These are phyloP conservation scores for Chirona hameri DNA, from an alignment of 2,888 invertebrate species.

Conservation along the genomic window DNA sequence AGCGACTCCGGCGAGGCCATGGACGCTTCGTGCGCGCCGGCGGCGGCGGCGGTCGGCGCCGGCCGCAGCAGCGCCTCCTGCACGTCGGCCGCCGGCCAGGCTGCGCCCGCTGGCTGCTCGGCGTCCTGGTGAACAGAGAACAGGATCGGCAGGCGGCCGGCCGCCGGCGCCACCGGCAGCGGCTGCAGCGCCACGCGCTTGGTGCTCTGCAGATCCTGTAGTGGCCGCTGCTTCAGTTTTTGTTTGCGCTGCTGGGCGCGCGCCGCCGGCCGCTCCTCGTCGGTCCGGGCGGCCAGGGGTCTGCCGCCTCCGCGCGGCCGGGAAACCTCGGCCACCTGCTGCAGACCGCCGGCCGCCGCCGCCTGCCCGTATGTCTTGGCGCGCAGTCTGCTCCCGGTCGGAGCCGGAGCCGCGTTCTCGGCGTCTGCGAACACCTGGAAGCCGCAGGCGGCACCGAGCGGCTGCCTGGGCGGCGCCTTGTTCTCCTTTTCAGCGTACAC, in stretches of 20 bases:
- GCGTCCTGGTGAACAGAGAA: too few species aligned
- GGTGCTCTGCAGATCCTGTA: conserved; percentile 22
- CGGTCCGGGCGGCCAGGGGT: not conserved
- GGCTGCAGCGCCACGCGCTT: conserved; percentile 27
- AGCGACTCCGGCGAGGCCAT: conserved; percentile 23
- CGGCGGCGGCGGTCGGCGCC: not conserved
- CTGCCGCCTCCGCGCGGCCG: too few species aligned
- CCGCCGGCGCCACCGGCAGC: not conserved
- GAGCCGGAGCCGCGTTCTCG: too few species aligned
- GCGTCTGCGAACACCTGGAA: not conserved
- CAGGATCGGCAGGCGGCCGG: not conserved
- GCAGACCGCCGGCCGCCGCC: too few species aligned
- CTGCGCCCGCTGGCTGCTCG: not conserved
- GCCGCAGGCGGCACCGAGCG: not conserved
- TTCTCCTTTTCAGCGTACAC: not conserved
- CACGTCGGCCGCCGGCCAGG: not conserved
- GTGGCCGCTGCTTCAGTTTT: conserved; percentile 28
- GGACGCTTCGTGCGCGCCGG: not conserved
- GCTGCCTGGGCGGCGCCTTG: not conserved
- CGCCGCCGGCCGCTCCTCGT: not conserved
- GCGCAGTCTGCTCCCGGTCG: too few species aligned
- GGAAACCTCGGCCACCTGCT: too few species aligned
- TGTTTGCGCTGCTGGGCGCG: conserved; percentile 28
- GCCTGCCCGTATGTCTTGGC: too few species aligned
- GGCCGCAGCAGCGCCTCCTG: not conserved